Evolutionary conservation across 2,113 vertebrate genomes (phyloP).

Genomic region (Pituophis catenifer): DNA sequence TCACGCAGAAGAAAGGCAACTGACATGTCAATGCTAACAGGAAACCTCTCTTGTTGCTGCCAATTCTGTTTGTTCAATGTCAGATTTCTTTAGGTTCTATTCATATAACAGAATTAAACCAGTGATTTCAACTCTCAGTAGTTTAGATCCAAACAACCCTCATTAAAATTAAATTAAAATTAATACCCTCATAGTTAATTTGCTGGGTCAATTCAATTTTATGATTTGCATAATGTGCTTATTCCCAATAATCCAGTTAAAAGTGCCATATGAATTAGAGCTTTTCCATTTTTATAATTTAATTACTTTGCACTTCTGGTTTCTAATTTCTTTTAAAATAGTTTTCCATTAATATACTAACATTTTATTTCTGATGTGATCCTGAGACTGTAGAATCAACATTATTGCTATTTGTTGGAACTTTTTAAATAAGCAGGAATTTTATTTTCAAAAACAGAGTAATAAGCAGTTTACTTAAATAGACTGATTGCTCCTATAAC

Average conservation of each 20-base stretch:
- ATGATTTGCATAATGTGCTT: background rate
- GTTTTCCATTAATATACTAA: background rate
- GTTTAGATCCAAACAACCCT: background rate
- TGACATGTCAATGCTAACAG: background rate
- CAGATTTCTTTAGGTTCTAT: background rate
- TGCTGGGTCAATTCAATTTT: background rate
- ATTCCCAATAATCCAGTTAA: background rate
- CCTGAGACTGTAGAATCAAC: background rate
- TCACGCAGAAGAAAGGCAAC: background rate
- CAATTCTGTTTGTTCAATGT: background rate
- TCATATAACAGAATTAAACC: background rate
- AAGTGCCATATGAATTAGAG: background rate
- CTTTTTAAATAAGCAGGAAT: background rate
- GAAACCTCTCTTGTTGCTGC: background rate
- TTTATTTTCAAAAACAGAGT: background rate
- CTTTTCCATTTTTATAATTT: background rate
- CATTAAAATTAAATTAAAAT: background rate
- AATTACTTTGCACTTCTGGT: background rate
- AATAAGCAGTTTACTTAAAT: background rate
- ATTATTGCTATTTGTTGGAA: background rate
- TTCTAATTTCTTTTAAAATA: background rate
- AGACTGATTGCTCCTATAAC: background rate
- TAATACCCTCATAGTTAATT: background rate
- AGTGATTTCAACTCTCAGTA: background rate
- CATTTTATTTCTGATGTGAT: background rate